These are phyloP conservation scores for Emydocephalus ijimae DNA, from an alignment of 2,113 vertebrate genomes.

Conservation along the genomic window DNA sequence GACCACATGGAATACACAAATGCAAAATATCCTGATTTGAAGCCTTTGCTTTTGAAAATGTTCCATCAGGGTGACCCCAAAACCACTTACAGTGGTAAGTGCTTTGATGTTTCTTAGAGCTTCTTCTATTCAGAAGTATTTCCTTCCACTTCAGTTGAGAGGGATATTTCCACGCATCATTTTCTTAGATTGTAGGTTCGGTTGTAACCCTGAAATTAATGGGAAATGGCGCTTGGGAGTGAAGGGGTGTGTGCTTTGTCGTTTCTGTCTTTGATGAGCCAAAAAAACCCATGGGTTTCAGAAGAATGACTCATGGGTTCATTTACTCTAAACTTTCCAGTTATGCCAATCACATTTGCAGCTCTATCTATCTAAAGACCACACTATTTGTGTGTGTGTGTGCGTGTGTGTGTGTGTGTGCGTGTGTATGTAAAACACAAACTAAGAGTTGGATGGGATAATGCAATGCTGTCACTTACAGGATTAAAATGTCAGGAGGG, in stretches of 20 bases:
- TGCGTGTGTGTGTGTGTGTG: too few species aligned
- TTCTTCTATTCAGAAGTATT: neutral
- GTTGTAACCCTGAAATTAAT: neutral
- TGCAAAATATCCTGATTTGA: neutral
- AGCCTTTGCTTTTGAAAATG: neutral
- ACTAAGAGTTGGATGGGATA: neutral
- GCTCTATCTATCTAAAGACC: neutral
- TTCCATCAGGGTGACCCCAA: neutral
- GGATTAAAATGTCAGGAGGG: neutral
- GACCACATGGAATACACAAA: neutral
- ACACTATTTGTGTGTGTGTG: neutral
- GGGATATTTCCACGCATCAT: neutral
- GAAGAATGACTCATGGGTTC: neutral
- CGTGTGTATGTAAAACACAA: neutral
- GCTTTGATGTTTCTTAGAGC: neutral
- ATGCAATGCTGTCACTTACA: neutral
- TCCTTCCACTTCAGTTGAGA: neutral
- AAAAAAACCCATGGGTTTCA: neutral
- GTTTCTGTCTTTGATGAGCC: neutral
- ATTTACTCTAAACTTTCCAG: neutral
- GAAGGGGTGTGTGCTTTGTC: neutral
- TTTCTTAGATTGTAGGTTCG: neutral
- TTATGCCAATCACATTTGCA: neutral
- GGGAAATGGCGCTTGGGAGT: neutral
- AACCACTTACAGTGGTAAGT: neutral